Base-by-base conservation (phyloP, 2,113 vertebrate genomes). In the Benitochromis conjunctus region DNA sequence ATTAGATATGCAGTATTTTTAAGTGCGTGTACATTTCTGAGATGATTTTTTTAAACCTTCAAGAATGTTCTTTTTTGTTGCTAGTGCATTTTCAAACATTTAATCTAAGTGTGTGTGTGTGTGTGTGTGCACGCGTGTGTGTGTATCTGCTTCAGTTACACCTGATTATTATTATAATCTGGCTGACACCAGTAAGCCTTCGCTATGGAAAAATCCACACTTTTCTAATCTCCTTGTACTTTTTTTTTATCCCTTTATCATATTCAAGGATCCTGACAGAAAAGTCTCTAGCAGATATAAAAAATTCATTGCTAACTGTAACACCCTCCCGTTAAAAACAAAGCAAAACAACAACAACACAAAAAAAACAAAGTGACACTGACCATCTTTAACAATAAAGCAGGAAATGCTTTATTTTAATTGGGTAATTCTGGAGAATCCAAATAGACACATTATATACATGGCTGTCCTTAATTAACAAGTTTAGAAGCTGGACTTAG, bases 161-260 rank as follows among this genome's bases (percentile, higher is more conserved):
- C 84, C 81, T 89, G 86, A 86, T 86, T 83, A 57, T 86, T 78
- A 34, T 64, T 55, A 46, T 88, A 41, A 79, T 90, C 80, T 43
- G 48, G 6, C 48, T 85, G 76, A 87, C 80, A 83, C 77, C 58
- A 21, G 16, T 83, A 54, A 74, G 56, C 21, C 77, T 62, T n/a
- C 1, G 9, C 66, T 74, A 74, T 74, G 66, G 43, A 74, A 74
- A 74, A 74, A 29, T 74, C 41, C 79, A 48, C 53, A 79, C 60
- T 79, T 76, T 81, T 78, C 24, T 83, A 86, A 90, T 86, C 86
- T 83, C 36, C 74, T 69, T 31, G 46, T 46, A 38, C n/a, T 76
- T 31, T 80, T 66, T 26, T 41, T 84, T 89, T 18, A 77, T 85
- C 82, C 64, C 5, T 78, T 88, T 82, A 88, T 88, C 86, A 76